These are phyloP conservation scores for Mycalesis mineus DNA, from an alignment of 2,888 invertebrate species.

Conservation along the genomic window DNA sequence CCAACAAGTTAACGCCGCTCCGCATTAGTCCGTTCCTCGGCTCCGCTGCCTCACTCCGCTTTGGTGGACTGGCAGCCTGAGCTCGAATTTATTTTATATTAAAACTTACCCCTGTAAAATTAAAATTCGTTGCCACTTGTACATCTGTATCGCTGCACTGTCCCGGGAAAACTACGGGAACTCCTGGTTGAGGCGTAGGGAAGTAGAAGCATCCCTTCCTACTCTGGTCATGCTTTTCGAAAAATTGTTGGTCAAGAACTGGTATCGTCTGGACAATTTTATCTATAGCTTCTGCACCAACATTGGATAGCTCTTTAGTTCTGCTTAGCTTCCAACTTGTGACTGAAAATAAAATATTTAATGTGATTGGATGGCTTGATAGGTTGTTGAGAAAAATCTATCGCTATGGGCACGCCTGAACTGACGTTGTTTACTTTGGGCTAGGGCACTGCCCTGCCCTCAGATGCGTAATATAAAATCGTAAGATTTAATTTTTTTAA, in stretches of 20 bases:
- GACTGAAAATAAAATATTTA: constrained; percentile 29
- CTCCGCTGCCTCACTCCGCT: too few relatives aligned
- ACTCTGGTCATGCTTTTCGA: constrained; percentile 36
- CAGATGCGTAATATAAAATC: too few relatives aligned
- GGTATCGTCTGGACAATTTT: constrained; percentile 33
- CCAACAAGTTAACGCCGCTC: too few relatives aligned
- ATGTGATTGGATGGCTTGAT: too few relatives aligned
- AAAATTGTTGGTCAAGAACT: constrained; percentile 45
- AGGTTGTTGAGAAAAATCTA: too few relatives aligned
- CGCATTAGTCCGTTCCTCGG: too few relatives aligned
- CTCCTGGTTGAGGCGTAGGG: constrained; percentile 40
- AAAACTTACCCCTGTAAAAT: constrained; percentile 23
- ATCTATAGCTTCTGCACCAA: constrained; percentile 36
- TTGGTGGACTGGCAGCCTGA: too few relatives aligned
- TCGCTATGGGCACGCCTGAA: too few relatives aligned
- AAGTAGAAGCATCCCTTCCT: constrained; percentile 48
- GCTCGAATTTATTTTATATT: background rate
- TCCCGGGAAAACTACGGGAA: constrained; percentile 46
- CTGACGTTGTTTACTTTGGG: too few relatives aligned
- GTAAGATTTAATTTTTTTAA: too few relatives aligned
- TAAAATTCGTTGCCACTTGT: constrained; percentile 33
- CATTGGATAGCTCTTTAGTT: constrained; percentile 33
- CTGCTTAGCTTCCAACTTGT: constrained; percentile 53
- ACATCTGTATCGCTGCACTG: constrained; percentile 40
- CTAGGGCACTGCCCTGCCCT: too few relatives aligned